Percentiles rank a stretch among this genome's conserved stretches.
Evolutionary conservation across 2,888 invertebrate genomes (phyloP).

Genomic region (Tetragonisca angustula): DNA sequence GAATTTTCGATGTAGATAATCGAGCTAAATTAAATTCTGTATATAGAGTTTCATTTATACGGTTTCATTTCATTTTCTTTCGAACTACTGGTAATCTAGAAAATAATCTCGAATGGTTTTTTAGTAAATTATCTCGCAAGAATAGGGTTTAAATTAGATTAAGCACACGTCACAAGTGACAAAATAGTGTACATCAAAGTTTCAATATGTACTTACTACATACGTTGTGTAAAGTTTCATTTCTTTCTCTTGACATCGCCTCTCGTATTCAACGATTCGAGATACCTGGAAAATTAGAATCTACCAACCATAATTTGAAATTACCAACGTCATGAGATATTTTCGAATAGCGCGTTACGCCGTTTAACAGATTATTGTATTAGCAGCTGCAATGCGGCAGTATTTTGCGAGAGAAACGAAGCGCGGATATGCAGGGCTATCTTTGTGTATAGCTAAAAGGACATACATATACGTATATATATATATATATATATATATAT

Average conservation of each 20-base stretch:
- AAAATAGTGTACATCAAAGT: neutral
- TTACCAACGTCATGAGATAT: constrained; percentile 16
- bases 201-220: neutral
- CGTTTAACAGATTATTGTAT: constrained; percentile 52
- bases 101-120: too few relatives aligned
- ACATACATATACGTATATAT: constrained; percentile 5
- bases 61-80: too few relatives aligned
- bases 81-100: too few relatives aligned
- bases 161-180: neutral
- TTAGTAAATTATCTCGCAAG: too few relatives aligned
- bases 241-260: neutral
- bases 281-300: too few relatives aligned
- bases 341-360: constrained; percentile 26
- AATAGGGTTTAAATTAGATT: too few relatives aligned
- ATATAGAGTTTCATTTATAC: too few relatives aligned
- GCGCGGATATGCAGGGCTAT: constrained; percentile 59
- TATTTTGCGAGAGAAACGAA: constrained; percentile 71
- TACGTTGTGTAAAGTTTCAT: neutral
- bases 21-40: too few relatives aligned
- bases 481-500: neutral
- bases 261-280: too few relatives aligned
- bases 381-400: constrained; percentile 71
- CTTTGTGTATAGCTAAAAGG: constrained; percentile 49
- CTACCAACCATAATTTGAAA: neutral
- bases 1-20: too few relatives aligned